phyloP scores from a whole-genome alignment of 2,797 vertebrate species.

The Caiman crocodilus region DNA sequence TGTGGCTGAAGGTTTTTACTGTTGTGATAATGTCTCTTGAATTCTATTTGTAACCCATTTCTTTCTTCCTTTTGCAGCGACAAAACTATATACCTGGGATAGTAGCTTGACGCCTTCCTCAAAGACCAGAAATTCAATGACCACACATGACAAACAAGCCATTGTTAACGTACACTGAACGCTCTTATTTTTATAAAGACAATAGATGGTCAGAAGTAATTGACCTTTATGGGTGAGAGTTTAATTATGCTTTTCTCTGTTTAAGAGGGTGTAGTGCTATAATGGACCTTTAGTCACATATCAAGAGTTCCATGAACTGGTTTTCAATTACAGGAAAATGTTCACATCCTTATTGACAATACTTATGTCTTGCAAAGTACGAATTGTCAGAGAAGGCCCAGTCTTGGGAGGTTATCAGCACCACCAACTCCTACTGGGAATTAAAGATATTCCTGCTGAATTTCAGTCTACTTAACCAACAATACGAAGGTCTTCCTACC shows the following conservation, averaged over 20 bases:
- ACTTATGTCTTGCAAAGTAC: conserved; percentile 37
- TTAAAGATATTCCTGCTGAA: neutral
- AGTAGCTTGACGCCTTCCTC: conserved; percentile 49
- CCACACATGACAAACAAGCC: conserved; percentile 51
- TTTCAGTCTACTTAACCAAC: neutral
- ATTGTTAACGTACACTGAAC: conserved; percentile 60
- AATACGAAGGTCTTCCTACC: neutral
- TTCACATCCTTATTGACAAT: conserved; percentile 64
- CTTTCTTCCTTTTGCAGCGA: neutral
- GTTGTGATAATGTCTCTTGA: neutral
- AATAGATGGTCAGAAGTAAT: conserved; percentile 52
- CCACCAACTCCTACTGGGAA: neutral
- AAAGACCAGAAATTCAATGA: conserved; percentile 63
- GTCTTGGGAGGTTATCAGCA: conserved; percentile 39
- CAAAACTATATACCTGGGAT: neutral
- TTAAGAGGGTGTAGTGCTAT: conserved; percentile 65
- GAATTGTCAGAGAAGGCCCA: conserved; percentile 25
- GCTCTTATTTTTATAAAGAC: conserved; percentile 38
- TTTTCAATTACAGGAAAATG: conserved; percentile 66
- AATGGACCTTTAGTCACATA: conserved; percentile 70
- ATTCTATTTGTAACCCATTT: conserved; percentile 39
- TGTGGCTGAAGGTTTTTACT: neutral
- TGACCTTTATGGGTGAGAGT: conserved; percentile 59
- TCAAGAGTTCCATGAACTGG: conserved; percentile 61
- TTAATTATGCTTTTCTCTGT: conserved; percentile 19